Evolutionary conservation across 2,113 vertebrate genomes (phyloP).

Genomic region (Suncus etruscus): DNA sequence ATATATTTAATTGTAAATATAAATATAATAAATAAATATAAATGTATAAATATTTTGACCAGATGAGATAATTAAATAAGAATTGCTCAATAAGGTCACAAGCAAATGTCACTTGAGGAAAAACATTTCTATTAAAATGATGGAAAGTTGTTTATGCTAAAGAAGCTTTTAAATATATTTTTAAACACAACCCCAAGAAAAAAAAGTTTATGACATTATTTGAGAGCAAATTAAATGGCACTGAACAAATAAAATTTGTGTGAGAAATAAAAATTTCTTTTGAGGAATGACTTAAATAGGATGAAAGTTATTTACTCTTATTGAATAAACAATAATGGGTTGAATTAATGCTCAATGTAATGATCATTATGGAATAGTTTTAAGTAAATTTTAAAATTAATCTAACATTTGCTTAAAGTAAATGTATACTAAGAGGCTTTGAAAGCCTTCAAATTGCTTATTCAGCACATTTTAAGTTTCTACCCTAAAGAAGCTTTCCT

Average conservation of each 20-base stretch:
- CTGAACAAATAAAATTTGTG: neutral
- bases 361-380: neutral
- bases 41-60: neutral
- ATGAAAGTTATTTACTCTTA: conserved; percentile 20
- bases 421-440: neutral
- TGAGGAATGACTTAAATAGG: neutral
- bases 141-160: neutral
- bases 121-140: conserved; percentile 20
- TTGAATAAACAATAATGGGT: neutral
- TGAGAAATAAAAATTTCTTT: no score
- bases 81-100: neutral
- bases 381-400: neutral
- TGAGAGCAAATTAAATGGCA: neutral
- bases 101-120: neutral
- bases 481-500: neutral
- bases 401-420: neutral
- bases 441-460: neutral
- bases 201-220: neutral
- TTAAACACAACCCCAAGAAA: neutral
- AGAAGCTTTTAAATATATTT: neutral
- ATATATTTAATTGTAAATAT: neutral
- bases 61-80: neutral
- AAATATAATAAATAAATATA: no score
- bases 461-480: neutral
- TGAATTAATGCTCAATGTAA: neutral